Evolutionary conservation across 1,140 invertebrate species (phyloP).

Genomic region (Plutomurus gul): DNA sequence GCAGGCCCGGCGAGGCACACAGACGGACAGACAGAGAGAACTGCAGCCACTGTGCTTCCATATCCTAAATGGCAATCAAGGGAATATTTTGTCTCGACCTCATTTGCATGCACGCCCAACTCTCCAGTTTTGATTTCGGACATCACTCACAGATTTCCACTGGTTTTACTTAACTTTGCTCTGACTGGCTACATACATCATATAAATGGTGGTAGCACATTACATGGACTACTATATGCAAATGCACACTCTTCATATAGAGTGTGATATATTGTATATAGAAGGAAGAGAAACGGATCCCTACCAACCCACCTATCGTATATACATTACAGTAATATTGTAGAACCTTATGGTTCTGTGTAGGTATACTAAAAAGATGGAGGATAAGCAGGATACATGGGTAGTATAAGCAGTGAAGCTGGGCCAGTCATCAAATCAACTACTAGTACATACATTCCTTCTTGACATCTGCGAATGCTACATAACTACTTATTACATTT

Average conservation of each 20-base stretch:
- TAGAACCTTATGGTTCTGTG: too few relatives aligned
- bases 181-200: not conserved
- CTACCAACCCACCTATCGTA: not conserved
- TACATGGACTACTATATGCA: not conserved
- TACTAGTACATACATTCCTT: too few relatives aligned
- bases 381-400: too few relatives aligned
- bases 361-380: too few relatives aligned
- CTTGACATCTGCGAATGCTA: too few relatives aligned
- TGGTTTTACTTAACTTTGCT: not conserved
- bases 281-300: not conserved
- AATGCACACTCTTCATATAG: not conserved
- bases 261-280: not conserved
- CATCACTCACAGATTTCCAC: conserved; percentile 34
- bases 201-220: not conserved
- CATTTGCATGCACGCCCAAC: conserved; percentile 42
- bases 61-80: conserved; percentile 43
- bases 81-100: conserved; percentile 46
- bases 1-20: too few relatives aligned
- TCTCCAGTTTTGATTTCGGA: conserved; percentile 41
- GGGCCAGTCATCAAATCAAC: too few relatives aligned
- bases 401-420: too few relatives aligned
- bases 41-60: too few relatives aligned
- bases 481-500: too few relatives aligned
- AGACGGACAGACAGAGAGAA: too few relatives aligned
- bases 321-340: too few relatives aligned